A percentile compares a stretch with the other conserved stretches of the same genome.
Evolutionary conservation across 2,113 vertebrate species (phyloP).

Genomic region (Actenoides hombroni): DNA sequence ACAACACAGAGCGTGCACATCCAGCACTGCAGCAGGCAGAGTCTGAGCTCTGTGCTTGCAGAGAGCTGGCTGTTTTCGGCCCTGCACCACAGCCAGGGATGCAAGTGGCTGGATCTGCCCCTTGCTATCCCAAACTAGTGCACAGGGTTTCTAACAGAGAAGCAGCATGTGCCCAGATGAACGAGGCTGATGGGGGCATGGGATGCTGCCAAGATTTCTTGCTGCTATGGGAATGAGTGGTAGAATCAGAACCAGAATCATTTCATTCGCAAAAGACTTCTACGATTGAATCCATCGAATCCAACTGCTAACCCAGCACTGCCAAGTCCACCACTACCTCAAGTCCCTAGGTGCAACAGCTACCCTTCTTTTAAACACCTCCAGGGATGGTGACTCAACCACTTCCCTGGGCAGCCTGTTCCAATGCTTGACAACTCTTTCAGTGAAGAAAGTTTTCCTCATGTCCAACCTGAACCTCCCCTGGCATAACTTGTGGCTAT

Average conservation of each 20-base stretch:
- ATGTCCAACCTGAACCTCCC: no score
- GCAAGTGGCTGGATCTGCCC: background rate
- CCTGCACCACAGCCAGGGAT: background rate
- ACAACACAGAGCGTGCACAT: accelerated
- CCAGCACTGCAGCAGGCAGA: background rate
- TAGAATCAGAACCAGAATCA: background rate
- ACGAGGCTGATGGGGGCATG: background rate
- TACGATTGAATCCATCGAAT: no score
- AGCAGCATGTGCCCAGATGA: background rate
- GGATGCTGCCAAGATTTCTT: background rate
- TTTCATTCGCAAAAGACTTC: no score
- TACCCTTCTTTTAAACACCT: no score
- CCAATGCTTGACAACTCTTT: no score
- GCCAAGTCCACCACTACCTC: no score
- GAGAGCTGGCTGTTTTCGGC: background rate
- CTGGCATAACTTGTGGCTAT: no score
- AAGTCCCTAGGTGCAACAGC: no score
- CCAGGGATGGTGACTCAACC: no score
- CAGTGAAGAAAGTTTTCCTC: no score
- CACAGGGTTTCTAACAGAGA: background rate
- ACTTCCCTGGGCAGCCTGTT: no score
- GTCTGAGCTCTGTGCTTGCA: background rate
- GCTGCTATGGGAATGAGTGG: background rate
- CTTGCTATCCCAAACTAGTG: background rate
- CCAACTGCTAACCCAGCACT: no score